phyloP scores from a whole-genome alignment of 2,888 invertebrate genomes.

The Furcula furcula region DNA sequence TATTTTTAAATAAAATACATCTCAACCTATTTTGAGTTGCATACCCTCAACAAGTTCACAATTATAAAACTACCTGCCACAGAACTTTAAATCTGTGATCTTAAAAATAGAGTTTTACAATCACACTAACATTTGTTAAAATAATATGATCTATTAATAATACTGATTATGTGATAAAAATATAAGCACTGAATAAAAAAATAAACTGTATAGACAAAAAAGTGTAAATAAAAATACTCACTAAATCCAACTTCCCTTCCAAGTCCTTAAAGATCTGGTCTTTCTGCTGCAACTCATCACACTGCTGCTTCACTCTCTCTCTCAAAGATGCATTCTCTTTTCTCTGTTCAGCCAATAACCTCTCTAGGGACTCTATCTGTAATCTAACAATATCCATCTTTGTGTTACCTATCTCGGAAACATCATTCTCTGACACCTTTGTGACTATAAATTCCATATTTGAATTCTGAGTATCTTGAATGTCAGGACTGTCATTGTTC shows the following conservation, averaged over 20 bases:
- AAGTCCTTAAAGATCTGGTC: conserved; percentile 68
- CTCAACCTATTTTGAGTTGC: too few species aligned
- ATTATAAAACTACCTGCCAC: too few species aligned
- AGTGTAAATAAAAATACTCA: conserved; percentile 32
- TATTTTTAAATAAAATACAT: too few species aligned
- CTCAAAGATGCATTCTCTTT: conserved; percentile 56
- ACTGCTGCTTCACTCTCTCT: conserved; percentile 60
- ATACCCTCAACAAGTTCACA: too few species aligned
- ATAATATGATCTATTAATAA: too few species aligned
- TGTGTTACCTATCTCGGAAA: conserved; percentile 18
- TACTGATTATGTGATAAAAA: too few species aligned
- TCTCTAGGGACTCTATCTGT: conserved; percentile 65
- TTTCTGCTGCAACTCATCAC: conserved; percentile 60
- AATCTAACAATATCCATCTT: conserved; percentile 50
- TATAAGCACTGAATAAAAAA: too few species aligned
- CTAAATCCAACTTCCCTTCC: conserved; percentile 75
- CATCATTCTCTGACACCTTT: conserved; percentile 16
- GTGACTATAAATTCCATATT: conserved; percentile 10
- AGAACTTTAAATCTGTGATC: too few species aligned
- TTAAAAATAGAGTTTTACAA: too few species aligned
- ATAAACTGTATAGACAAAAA: too few species aligned
- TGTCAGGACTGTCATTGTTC: conserved; percentile 13
- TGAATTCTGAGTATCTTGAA: conserved; percentile 8
- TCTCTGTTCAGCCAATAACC: conserved; percentile 58
- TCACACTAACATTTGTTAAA: too few species aligned